Evolutionary conservation across 2,888 invertebrate genomes (phyloP).

Genomic region (Nomada ruficornis): DNA sequence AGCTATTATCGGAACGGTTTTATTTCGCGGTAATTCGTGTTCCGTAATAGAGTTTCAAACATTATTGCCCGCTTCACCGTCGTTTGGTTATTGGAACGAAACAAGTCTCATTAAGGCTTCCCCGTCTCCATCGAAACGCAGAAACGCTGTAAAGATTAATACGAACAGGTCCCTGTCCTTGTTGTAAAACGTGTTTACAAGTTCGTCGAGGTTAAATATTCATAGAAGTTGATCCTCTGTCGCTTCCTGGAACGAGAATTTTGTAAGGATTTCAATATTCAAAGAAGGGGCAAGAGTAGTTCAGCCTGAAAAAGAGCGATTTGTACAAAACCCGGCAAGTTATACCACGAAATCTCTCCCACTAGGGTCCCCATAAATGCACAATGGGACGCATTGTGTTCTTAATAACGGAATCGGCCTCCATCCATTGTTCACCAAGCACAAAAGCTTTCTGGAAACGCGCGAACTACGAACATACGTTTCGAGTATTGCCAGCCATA

Average conservation of each 20-base stretch:
- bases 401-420: slow-evolving; percentile 72
- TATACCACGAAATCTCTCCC: slow-evolving; percentile 51
- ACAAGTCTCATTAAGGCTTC: too few relatives aligned
- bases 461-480: slow-evolving; percentile 8
- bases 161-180: too few relatives aligned
- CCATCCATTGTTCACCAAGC: slow-evolving; percentile 69
- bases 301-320: slow-evolving; percentile 29
- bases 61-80: background rate
- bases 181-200: background rate
- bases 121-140: too few relatives aligned
- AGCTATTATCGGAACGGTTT: background rate
- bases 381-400: slow-evolving; percentile 74
- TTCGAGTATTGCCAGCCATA: background rate
- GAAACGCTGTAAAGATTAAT: too few relatives aligned
- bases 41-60: background rate
- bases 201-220: background rate
- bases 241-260: slow-evolving; percentile 10
- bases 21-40: background rate
- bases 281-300: slow-evolving; percentile 11
- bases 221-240: slow-evolving; percentile 10
- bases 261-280: slow-evolving; percentile 10
- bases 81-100: background rate
- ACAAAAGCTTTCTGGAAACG: slow-evolving; percentile 73
- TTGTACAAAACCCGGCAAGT: slow-evolving; percentile 41
- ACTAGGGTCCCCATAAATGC: slow-evolving; percentile 44